Evolutionary conservation across 2,888 invertebrate species (phyloP).

Genomic region (Agrotis segetum): DNA sequence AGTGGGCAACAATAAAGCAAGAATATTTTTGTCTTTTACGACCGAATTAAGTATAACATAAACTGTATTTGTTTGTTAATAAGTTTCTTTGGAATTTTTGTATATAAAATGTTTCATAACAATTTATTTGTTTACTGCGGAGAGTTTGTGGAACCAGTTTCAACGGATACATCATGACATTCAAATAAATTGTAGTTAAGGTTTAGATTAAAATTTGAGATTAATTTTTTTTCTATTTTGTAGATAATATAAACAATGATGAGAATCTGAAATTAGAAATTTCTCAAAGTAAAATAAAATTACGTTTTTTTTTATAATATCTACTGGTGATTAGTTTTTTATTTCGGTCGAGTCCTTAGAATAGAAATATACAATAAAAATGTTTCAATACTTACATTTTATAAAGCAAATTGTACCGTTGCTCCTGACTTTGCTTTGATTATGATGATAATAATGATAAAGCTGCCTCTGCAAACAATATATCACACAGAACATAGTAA

Average conservation of each 20-base stretch:
- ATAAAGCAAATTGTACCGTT: not conserved
- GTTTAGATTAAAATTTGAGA: not conserved
- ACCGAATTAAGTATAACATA: constrained; percentile 23
- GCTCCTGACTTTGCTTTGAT: not conserved
- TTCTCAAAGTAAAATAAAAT: not conserved
- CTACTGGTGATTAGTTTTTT: too few relatives aligned
- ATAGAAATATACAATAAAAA: too few relatives aligned
- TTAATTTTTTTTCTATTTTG: not conserved
- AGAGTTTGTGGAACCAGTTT: not conserved
- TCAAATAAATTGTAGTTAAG: not conserved
- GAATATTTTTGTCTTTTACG: constrained; percentile 39
- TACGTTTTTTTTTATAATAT: too few relatives aligned
- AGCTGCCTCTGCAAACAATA: not conserved
- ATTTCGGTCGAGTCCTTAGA: too few relatives aligned
- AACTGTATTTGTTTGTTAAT: not conserved
- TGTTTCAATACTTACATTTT: too few relatives aligned
- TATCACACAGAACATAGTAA: not conserved
- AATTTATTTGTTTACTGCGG: not conserved
- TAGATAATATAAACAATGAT: not conserved
- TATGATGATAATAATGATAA: not conserved
- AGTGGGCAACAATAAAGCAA: constrained; percentile 21
- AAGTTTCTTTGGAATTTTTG: not conserved
- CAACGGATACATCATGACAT: not conserved
- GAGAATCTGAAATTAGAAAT: not conserved
- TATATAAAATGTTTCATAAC: not conserved